These are phyloP conservation scores for Periplaneta americana DNA, from an alignment of 1,140 invertebrate genomes.

Conservation along the genomic window DNA sequence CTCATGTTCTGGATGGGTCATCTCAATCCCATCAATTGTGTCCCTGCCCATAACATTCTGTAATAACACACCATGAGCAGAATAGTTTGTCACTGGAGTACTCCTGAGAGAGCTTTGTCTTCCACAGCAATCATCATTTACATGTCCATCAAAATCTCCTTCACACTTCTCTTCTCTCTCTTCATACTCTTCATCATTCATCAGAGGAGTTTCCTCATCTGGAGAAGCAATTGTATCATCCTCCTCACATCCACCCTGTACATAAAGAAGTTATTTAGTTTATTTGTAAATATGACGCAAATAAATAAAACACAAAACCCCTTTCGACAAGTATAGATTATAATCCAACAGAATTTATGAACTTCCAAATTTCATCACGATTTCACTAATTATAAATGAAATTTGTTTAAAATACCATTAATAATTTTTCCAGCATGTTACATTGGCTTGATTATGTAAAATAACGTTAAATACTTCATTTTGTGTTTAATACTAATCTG, in stretches of 20 bases:
- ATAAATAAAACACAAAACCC: not conserved
- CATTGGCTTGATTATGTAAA: no score
- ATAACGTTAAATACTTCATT: no score
- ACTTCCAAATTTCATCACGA: no score
- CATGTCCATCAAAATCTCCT: slow-evolving; percentile 28
- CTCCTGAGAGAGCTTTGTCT: not conserved
- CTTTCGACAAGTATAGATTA: no score
- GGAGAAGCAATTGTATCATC: not conserved
- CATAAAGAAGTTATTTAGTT: no score
- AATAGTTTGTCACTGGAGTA: not conserved
- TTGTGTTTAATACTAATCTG: no score
- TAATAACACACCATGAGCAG: not conserved
- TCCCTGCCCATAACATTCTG: not conserved
- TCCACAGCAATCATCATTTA: not conserved
- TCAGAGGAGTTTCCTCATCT: not conserved
- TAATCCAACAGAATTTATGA: no score
- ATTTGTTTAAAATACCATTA: no score
- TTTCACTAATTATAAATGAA: no score
- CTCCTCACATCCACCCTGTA: slow-evolving; percentile 30
- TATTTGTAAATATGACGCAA: not conserved
- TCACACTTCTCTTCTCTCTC: slow-evolving; percentile 25
- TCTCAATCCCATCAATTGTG: not conserved
- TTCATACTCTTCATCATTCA: slow-evolving; percentile 16
- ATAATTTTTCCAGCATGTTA: no score
- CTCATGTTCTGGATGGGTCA: not conserved